Conservation (phyloP, 2,888 invertebrate species). For the Meliscaeva auricollis region DNA sequence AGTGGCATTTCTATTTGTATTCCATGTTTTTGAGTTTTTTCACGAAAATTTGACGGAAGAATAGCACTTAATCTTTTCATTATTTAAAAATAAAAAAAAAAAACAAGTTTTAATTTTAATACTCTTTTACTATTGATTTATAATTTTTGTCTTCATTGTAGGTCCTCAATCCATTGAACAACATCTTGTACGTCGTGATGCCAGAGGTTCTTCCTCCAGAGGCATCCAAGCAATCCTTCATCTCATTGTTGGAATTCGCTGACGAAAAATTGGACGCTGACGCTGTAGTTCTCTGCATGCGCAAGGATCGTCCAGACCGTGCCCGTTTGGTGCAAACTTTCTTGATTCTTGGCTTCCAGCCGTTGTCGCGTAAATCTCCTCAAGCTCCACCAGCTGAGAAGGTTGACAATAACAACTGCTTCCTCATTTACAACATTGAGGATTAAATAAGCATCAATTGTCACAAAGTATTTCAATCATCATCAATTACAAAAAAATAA, state of each 20-base stretch:
- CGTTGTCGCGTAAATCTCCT: conserved; percentile 92
- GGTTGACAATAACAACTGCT: conserved; percentile 86
- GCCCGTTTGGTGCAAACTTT: conserved; percentile 96
- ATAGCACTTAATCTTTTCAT: too few species aligned
- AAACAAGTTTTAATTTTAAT: too few species aligned
- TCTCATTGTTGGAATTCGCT: conserved; percentile 96
- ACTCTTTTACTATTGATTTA: too few species aligned
- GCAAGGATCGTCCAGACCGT: conserved; percentile 93
- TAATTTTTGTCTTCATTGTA: conserved; percentile 59
- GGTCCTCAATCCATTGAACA: conserved; percentile 85
- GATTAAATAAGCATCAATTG: conserved; percentile 80
- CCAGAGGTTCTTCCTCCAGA: conserved; percentile 94
- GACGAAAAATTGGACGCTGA: conserved; percentile 95
- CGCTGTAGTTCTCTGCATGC: conserved; percentile 91
- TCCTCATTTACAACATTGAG: conserved; percentile 84
- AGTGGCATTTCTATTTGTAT: too few species aligned
- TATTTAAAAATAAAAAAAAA: too few species aligned
- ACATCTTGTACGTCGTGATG: conserved; percentile 94
- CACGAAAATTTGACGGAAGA: too few species aligned
- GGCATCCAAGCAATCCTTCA: conserved; percentile 97
- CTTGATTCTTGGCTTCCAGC: conserved; percentile 98
- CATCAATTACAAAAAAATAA: conserved; percentile 16
- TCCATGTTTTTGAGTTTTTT: too few species aligned
- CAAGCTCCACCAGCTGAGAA: conserved; percentile 88
- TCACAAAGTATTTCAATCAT: conserved; percentile 50